Base-by-base conservation (phyloP, 2,888 invertebrate species). In the Drosophila ochracea region DNA sequence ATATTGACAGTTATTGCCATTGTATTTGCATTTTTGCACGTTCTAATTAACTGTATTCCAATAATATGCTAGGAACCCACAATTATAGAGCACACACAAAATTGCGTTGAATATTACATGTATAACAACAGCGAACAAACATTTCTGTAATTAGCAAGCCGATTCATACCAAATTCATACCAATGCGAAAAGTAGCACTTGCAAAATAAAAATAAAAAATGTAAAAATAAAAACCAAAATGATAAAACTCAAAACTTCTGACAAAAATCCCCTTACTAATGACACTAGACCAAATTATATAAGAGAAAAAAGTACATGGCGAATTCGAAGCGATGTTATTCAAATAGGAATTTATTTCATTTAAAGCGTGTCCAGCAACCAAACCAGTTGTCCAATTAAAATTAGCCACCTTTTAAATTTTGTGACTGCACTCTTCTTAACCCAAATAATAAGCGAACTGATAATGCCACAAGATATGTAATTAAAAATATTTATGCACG, bases 1-100 rank as follows among this genome's bases (percentile, higher is more conserved):
- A 62, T 50, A 59, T 62, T 77, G 68, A 67, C 72, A 81, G 68
- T 70, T 58, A 82, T 84, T 86, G 61, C 59, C 69, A 86, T 67
- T 68, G 70, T 68, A 68, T 70, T 79, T 63, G 70, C 73, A 89
- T 89, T 80, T 87, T 89, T 84, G 65, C 85, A 89, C 88, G 90
- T 79, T 77, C 77, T 82, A 84, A 69, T 84, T 84, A 80, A 78
- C 43, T 30, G 31, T 30, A 31, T 16, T 43, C 30, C 43, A 43
- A 58, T 41, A n/a, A 16, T 16, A 16, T 41, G 19, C 30, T 9
- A 3, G 21, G 50, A 33, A 58, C 47, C 41, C 62, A 31, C 63
- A 72, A 69, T 76, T 86, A 76, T 31, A 62, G 64, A 41, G 39
- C 37, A 55, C 35, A 73, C 53, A 53, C 61, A 52, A 60, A 55